A percentile compares a stretch with the other conserved stretches of the same genome.
phyloP scores from a whole-genome alignment of 2,113 vertebrate species.

The Azemiops feae region DNA sequence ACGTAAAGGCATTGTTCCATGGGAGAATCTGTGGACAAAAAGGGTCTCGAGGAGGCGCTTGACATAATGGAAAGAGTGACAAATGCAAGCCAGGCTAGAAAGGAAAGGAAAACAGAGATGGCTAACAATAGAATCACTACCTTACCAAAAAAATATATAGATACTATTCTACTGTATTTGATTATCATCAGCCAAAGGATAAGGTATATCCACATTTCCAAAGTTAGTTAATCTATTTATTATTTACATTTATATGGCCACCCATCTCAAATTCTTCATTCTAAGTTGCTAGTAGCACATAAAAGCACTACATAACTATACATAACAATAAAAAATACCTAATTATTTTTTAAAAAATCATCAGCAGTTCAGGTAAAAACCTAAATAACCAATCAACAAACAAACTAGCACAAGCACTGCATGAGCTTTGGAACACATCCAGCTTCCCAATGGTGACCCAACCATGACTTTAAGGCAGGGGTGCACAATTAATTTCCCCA shows the following conservation, averaged over 20 bases:
- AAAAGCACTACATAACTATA: not conserved
- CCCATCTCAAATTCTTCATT: not conserved
- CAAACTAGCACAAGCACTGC: not conserved
- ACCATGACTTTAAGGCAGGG: not conserved
- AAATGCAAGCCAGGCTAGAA: slow-evolving; percentile 86
- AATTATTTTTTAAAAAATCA: not conserved
- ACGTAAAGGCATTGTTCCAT: slow-evolving; percentile 89
- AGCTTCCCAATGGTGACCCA: not conserved
- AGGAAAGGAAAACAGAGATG: slow-evolving; percentile 12
- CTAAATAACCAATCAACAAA: not conserved
- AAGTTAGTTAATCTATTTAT: not conserved
- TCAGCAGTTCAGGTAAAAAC: not conserved
- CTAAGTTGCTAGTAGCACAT: not conserved
- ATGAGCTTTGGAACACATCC: not conserved
- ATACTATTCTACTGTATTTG: not conserved
- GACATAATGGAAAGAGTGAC: slow-evolving; percentile 89
- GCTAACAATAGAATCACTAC: not conserved
- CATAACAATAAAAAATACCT: not conserved
- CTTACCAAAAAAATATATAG: not conserved
- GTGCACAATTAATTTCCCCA: not conserved
- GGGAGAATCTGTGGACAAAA: slow-evolving; percentile 91
- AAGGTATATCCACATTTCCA: not conserved
- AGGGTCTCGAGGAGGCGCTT: slow-evolving; percentile 90
- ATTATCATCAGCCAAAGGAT: not conserved
- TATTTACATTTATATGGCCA: not conserved